Conservation (phyloP, 2,797 vertebrate genomes). For the Falco rusticolus region DNA sequence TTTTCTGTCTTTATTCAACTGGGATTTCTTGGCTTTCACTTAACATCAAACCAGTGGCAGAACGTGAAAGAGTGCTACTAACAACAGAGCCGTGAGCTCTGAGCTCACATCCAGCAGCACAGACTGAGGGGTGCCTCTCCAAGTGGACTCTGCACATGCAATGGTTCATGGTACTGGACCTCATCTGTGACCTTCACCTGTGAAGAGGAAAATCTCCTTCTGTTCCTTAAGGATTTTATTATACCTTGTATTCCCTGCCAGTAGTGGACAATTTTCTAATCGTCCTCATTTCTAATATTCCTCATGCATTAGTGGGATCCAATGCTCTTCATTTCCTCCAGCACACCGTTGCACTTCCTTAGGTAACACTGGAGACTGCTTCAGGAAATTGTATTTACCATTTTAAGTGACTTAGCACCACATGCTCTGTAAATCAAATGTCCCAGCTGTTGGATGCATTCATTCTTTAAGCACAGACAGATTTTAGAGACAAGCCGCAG, state of each 20-base stretch:
- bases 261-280: not conserved
- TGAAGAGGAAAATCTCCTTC: not conserved
- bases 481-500: not conserved
- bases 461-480: not conserved
- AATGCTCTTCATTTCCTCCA: not conserved
- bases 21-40: not conserved
- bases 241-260: not conserved
- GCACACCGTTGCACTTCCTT: not conserved
- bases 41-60: not conserved
- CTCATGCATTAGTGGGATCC: not conserved
- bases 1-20: not conserved
- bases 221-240: not conserved
- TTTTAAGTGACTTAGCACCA: not conserved
- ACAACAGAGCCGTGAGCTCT: not conserved
- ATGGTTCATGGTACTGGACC: fast-evolving
- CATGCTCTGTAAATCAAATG: not conserved
- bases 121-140: not conserved
- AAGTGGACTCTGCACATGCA: not conserved
- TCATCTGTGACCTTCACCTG: not conserved
- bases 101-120: not conserved
- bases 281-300: not conserved
- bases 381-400: not conserved
- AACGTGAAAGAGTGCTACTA: not conserved
- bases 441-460: not conserved
- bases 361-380: not conserved